Conservation (phyloP, 2,113 vertebrate genomes). For the Zosterops hypoxanthus region DNA sequence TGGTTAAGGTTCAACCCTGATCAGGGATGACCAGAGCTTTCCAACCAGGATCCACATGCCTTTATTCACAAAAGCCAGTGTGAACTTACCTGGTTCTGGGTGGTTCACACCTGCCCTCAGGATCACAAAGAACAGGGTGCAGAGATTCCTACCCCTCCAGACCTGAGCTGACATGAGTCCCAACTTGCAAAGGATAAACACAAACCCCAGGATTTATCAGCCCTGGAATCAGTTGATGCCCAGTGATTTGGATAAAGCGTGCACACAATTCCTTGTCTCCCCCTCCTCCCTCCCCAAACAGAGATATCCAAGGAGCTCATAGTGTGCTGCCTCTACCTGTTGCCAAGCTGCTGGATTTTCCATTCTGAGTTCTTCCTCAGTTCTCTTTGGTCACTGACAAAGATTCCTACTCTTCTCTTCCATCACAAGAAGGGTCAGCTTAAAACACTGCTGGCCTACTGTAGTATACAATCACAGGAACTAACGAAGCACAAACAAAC, state of each 20-base stretch:
- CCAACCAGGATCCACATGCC: not conserved
- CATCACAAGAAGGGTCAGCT: not conserved
- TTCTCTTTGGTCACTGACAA: not conserved
- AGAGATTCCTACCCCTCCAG: not conserved
- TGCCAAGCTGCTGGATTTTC: not conserved
- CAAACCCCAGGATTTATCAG: not conserved
- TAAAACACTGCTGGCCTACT: not conserved
- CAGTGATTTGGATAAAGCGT: not conserved
- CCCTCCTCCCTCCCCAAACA: not conserved
- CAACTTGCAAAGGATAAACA: not conserved
- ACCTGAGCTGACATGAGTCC: not conserved
- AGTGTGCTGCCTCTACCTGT: not conserved
- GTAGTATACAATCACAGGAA: not conserved
- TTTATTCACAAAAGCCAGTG: rapidly evolving
- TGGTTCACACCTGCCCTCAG: not conserved
- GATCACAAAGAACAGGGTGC: not conserved
- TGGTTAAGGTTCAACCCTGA: not conserved
- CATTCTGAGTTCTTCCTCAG: not conserved
- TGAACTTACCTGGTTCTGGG: not conserved
- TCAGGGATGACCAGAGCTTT: not conserved
- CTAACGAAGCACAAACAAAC: not conserved
- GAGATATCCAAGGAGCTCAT: not conserved
- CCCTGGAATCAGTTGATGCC: not conserved
- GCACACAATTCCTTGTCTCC: not conserved
- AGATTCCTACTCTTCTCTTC: not conserved